Conservation (phyloP, 2,797 vertebrate genomes). For the Dendrocincla tyrannina region DNA sequence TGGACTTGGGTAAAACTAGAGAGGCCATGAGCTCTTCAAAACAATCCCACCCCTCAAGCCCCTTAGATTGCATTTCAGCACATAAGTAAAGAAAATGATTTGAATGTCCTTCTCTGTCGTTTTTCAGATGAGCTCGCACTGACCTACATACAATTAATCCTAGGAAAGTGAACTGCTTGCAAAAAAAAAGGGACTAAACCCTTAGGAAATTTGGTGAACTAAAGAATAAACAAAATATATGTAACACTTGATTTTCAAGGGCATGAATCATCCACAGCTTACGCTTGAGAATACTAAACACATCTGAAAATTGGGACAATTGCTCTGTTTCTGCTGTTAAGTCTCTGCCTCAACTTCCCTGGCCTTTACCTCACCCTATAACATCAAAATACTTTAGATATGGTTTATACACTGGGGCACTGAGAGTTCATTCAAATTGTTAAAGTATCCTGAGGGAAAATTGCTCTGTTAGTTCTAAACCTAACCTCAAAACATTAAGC, state of each 20-base stretch:
- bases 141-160: background rate
- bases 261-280: background rate
- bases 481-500: background rate
- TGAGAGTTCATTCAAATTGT: background rate
- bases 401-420: background rate
- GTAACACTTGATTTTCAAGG: constrained; percentile 5
- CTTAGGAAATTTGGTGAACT: constrained; percentile 1
- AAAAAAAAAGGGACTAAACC: background rate
- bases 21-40: background rate
- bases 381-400: background rate
- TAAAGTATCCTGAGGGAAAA: background rate
- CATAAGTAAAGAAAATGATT: background rate
- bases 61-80: background rate
- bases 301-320: background rate
- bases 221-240: constrained; percentile 40
- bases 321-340: background rate
- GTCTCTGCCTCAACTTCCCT: background rate
- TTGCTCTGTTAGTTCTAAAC: background rate
- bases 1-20: background rate
- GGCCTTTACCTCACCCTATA: background rate
- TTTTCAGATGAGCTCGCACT: background rate
- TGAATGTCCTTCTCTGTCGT: background rate
- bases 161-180: background rate
- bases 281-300: background rate
- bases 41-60: background rate